These are phyloP conservation scores for Carapus acus DNA, from an alignment of 2,797 vertebrate genomes.

Conservation along the genomic window DNA sequence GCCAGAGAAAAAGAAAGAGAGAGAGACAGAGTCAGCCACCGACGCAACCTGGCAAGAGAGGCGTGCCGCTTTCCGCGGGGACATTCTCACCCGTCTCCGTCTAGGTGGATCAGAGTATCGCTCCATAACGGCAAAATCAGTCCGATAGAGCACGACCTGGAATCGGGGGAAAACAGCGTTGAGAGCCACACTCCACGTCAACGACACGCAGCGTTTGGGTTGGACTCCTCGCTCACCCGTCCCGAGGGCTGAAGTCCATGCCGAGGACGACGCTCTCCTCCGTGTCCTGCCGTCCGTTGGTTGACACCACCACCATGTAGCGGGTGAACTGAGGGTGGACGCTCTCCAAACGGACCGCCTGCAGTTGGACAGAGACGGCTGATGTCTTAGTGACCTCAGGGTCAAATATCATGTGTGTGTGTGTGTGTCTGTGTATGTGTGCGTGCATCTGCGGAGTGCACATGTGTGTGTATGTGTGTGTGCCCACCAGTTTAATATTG, in stretches of 20 bases:
- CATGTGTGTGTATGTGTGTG: conserved; percentile 1
- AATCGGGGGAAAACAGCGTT: conserved; percentile 27
- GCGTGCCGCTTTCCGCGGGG: not conserved
- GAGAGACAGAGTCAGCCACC: not conserved
- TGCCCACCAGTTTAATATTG: conserved; percentile 91
- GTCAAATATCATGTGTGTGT: not conserved
- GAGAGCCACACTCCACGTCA: not conserved
- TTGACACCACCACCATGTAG: conserved; percentile 98
- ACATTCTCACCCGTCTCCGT: conserved; percentile 90
- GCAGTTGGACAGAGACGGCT: not conserved
- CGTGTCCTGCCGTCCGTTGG: conserved; percentile 94
- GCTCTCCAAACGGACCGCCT: conserved; percentile 97
- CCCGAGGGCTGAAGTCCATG: conserved; percentile 91
- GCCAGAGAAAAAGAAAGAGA: not conserved
- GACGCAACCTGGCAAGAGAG: not conserved
- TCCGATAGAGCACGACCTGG: conserved; percentile 89
- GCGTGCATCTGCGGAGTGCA: conserved; percentile 5
- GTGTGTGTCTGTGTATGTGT: no score
- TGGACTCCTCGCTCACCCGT: conserved; percentile 71
- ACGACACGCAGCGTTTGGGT: not conserved
- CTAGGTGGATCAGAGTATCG: conserved; percentile 95
- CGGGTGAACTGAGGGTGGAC: conserved; percentile 83
- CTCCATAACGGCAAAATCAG: conserved; percentile 97
- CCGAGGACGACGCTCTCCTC: conserved; percentile 96
- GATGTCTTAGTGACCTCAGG: not conserved